A percentile compares a stretch with the other conserved stretches of the same genome.
Conservation (phyloP, 2,113 vertebrate species). For the Atractosteus spatula region DNA sequence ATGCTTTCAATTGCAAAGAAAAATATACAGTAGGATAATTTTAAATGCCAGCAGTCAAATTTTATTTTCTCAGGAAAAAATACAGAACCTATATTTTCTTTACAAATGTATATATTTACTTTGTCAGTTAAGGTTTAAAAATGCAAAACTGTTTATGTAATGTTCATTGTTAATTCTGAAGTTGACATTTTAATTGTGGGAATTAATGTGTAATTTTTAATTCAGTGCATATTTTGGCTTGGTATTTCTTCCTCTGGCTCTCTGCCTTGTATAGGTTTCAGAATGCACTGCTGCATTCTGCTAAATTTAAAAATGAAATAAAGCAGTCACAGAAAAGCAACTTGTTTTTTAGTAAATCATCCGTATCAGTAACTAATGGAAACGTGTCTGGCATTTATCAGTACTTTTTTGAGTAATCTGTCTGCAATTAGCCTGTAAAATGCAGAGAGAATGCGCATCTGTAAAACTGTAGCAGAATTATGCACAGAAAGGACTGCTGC, state of each 20-base stretch:
- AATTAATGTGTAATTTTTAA: no score
- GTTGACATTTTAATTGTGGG: no score
- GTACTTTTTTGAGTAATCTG: not conserved
- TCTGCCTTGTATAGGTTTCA: no score
- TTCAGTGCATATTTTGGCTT: no score
- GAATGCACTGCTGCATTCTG: no score
- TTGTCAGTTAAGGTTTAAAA: not conserved
- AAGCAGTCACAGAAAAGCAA: no score
- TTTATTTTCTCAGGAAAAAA: slow-evolving; percentile 55
- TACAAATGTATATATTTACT: not conserved
- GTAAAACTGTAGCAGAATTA: not conserved
- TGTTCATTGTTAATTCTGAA: not conserved
- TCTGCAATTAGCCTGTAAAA: not conserved
- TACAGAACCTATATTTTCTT: slow-evolving; percentile 22
- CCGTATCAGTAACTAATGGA: not conserved
- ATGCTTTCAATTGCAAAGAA: not conserved
- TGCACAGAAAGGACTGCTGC: not conserved
- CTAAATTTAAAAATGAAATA: no score
- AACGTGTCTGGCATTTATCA: not conserved
- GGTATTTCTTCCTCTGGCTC: no score
- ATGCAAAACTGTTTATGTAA: not conserved
- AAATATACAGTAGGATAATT: no score
- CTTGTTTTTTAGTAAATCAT: no score
- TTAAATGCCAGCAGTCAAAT: not conserved
- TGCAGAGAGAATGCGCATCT: not conserved